phyloP scores from a whole-genome alignment of 2,113 vertebrate species.

The Bubo blakistoni region DNA sequence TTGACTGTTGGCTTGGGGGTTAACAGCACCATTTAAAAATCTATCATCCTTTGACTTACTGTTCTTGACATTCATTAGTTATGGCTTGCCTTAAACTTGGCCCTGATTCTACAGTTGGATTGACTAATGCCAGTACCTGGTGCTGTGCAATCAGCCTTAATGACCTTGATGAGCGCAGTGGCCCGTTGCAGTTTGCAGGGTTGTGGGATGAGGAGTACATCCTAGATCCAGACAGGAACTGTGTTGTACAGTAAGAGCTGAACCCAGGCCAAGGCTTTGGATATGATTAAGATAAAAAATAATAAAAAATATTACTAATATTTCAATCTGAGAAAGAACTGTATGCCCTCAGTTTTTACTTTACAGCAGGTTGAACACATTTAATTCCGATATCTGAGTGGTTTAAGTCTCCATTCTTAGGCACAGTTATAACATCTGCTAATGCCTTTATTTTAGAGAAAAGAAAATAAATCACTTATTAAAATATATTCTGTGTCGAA shows the following conservation, averaged over 20 bases:
- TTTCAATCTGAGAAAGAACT: neutral
- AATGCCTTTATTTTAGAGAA: neutral
- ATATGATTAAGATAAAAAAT: neutral
- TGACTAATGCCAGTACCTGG: neutral
- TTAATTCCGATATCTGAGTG: neutral
- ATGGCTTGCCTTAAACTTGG: neutral
- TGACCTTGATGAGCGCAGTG: neutral
- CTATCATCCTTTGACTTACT: neutral
- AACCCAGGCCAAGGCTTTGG: neutral
- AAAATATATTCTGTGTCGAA: neutral
- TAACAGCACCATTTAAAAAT: constrained; percentile 34
- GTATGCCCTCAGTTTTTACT: neutral
- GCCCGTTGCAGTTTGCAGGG: neutral
- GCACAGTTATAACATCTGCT: neutral
- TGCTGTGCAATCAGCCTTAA: neutral
- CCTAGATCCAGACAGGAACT: neutral
- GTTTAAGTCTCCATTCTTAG: neutral
- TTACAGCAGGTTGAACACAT: neutral
- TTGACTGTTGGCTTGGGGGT: neutral
- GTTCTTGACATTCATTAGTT: neutral
- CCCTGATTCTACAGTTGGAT: neutral
- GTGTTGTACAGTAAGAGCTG: neutral
- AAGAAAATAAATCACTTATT: neutral
- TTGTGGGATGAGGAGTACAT: neutral
- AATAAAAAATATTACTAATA: neutral